Evolutionary conservation across 2,888 invertebrate genomes (phyloP).

Genomic region (Chromoteleia sp.): DNA sequence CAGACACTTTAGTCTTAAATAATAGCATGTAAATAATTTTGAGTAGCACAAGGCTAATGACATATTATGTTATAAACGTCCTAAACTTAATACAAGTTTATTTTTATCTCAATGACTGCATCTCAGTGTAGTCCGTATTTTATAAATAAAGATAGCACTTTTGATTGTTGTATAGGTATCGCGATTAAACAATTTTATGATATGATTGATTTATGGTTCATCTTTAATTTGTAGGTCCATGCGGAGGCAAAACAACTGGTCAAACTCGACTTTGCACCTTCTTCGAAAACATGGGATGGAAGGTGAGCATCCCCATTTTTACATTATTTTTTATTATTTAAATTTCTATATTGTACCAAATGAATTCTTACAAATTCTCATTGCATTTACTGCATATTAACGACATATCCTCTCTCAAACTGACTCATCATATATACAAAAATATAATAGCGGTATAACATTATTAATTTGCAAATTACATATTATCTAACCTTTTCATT

Average conservation of each 20-base stretch:
- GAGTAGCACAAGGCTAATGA: too few relatives aligned
- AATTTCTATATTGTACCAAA: conserved; percentile 13
- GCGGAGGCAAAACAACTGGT: conserved; percentile 99
- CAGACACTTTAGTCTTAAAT: too few relatives aligned
- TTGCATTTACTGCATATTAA: conserved; percentile 16
- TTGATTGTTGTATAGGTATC: too few relatives aligned
- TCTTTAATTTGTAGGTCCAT: conserved; percentile 90
- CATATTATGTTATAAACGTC: too few relatives aligned
- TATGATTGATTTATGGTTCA: too few relatives aligned
- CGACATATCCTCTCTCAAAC: conserved; percentile 28
- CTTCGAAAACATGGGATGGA: conserved; percentile 92
- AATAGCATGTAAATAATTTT: too few relatives aligned
- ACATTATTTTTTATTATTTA: not conserved
- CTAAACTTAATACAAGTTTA: too few relatives aligned
- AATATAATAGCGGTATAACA: conserved; percentile 3
- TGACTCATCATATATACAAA: not conserved
- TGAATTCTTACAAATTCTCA: not conserved
- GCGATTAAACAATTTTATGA: too few relatives aligned
- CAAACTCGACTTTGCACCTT: conserved; percentile 98
- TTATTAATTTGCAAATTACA: conserved; percentile 9
- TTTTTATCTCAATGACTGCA: too few relatives aligned
- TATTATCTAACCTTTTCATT: not conserved
- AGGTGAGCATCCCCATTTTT: conserved; percentile 42
- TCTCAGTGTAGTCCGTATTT: too few relatives aligned
- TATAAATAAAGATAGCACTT: too few relatives aligned